Percentiles rank a stretch among this genome's conserved stretches.
These are phyloP conservation scores for Theocolax elegans DNA, from an alignment of 1,140 invertebrate species.

Conservation along the genomic window DNA sequence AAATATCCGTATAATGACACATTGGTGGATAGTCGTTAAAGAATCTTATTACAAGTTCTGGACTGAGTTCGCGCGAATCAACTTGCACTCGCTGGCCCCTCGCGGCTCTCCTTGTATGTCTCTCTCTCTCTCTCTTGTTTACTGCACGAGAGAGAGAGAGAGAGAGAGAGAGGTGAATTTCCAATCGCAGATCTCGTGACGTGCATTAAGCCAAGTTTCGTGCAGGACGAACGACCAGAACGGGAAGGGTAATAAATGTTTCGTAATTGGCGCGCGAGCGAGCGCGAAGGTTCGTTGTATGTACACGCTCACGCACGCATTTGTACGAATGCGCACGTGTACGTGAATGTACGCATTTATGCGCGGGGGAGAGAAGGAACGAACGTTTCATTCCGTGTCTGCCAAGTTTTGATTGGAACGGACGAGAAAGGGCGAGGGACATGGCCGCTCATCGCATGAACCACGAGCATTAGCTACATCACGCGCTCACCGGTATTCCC, in stretches of 20 bases:
- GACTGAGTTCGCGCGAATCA: neutral
- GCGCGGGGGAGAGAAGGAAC: constrained; percentile 30
- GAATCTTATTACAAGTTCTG: constrained; percentile 44
- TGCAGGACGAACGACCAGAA: neutral
- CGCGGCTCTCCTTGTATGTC: too few species aligned
- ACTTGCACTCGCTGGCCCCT: neutral
- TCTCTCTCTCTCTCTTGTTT: too few species aligned
- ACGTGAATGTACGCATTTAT: neutral
- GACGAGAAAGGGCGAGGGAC: constrained; percentile 21
- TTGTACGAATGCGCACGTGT: constrained; percentile 1
- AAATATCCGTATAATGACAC: neutral
- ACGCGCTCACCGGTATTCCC: neutral
- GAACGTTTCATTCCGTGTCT: constrained; percentile 56
- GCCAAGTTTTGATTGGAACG: constrained; percentile 59
- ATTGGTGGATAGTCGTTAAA: constrained; percentile 34
- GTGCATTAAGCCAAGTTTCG: constrained; percentile 37
- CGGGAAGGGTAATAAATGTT: constrained; percentile 48
- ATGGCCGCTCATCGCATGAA: constrained; percentile 15
- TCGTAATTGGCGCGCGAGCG: constrained; percentile 50
- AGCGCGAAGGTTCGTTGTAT: neutral
- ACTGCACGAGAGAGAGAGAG: too few species aligned
- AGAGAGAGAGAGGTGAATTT: constrained; percentile 47
- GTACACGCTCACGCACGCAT: neutral
- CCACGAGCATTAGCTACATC: constrained; percentile 3
- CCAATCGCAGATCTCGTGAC: constrained; percentile 41